Base-by-base conservation (phyloP, 2,888 invertebrate species). In the Argynnis bischoffii region DNA sequence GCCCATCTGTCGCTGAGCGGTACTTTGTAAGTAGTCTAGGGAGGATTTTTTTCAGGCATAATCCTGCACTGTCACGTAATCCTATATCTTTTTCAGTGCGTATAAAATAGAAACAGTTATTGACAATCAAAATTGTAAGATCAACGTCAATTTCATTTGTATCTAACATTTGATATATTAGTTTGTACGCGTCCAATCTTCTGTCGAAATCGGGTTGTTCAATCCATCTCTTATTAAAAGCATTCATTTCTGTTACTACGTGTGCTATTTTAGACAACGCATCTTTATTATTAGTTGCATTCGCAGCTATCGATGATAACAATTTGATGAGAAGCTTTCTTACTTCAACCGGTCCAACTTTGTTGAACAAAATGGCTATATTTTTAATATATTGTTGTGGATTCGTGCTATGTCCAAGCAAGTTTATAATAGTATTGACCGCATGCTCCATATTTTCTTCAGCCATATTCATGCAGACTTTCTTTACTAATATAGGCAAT, bases 171-270 rank as follows among this genome's bases (percentile, higher is more conserved):
- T 90, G 81, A 70, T 94, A 94, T 53, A 98, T 94, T 76, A 93
- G 88, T 76, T 94, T 95, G 76, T 97, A 97, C 0, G 96, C 96
- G 64, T 96, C 95, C 26, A 98, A 92, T 76, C 99, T 94, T 76
- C 94, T 94, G 70, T 96, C 95, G 78, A 97, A 98, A 88, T 99
- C 98, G 0, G 99, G 98, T 81, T 99, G 98, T 77, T 99, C 98
- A n/a, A 99, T 94, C 95, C 97, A 97, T 72, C 95, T 95, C 55
- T 94, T 94, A 86, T 99, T 97, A 94, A 95, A 98, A 0, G 98
- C 95, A 87, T 99, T 99, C 76, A 99, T 93, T 83, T 96, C 94
- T 6, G 83, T 81, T 3, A 96, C 86, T 15, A 96, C 79, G 15
- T 92, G 83, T 0, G 94, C 92, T 64, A 94, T 91, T 64, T 93